A percentile compares a stretch with the other conserved stretches of the same genome.
Evolutionary conservation across 2,888 invertebrate species (phyloP).

Genomic region (Hydropsyche betteni): DNA sequence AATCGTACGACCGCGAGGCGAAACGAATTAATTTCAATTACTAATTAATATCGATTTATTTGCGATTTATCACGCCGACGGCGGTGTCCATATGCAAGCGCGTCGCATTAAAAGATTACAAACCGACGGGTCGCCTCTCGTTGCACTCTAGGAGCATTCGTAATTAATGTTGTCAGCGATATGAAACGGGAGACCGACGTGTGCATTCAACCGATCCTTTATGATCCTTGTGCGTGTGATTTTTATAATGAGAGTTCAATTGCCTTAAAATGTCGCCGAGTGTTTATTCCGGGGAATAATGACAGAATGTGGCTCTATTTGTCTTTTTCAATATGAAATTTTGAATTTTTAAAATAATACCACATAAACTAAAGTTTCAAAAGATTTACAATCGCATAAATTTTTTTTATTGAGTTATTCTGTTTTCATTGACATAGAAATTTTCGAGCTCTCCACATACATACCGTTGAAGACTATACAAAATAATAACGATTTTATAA

Average conservation of each 20-base stretch:
- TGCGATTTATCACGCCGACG: conserved; percentile 11
- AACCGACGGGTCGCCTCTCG: conserved; percentile 30
- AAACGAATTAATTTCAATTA: conserved; percentile 14
- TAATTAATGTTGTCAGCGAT: conserved; percentile 43
- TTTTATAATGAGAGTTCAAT: conserved; percentile 31
- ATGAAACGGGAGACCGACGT: conserved; percentile 47
- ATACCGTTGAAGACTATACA: too few relatives aligned
- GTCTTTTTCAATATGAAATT: too few relatives aligned
- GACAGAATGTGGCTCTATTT: too few relatives aligned
- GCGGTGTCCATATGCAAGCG: background rate
- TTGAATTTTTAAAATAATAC: too few relatives aligned
- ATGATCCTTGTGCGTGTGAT: conserved; percentile 40
- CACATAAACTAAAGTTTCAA: too few relatives aligned
- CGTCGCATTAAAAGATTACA: conserved; percentile 35
- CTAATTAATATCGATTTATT: too few relatives aligned
- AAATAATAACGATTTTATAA: too few relatives aligned
- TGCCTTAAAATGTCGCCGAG: background rate
- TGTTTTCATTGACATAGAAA: too few relatives aligned
- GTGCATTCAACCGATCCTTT: conserved; percentile 37
- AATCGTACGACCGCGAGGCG: conserved; percentile 3
- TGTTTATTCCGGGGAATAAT: too few relatives aligned
- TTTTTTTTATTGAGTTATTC: too few relatives aligned
- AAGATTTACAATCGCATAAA: too few relatives aligned
- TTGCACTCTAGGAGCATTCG: conserved; percentile 13
- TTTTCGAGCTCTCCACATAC: too few relatives aligned